Evolutionary conservation across 2,113 vertebrate genomes (phyloP), one percentile per base, ranked within the genome.

Genomic region (Gorsachius goisagi): DNA sequence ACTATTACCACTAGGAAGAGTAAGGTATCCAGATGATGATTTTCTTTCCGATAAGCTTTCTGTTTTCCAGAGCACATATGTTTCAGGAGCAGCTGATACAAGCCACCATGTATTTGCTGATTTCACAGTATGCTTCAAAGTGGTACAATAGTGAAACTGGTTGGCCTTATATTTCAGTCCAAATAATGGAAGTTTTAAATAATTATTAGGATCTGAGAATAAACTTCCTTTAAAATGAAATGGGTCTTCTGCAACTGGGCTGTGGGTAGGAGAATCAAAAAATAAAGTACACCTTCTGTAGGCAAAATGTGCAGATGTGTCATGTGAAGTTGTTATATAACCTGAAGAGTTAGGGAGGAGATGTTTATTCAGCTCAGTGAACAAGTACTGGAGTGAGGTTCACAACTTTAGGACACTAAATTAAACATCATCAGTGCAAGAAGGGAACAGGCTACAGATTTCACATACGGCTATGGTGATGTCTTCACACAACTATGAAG

Each of bases 291-390:
- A 80, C n/a, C 64, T 88, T 93, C 66, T 90, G 79, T 53, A 72
- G 55, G 79, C 79, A 94, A 67, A 88, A 55, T 84, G 64, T 93
- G 85, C 82, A 77, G 59, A 80, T 74, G 85, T 67, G 83, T 92
- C 81, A 80, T 89, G 45, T 69, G 55, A 58, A 72, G 30, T 39
- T 73, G 55, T 96, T 96, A 85, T 0, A 35, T 93, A 96, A 96
- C 55, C 50, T 49, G 75, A 80, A 44, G 83, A 93, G 82, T 88
- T 72, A 67, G 59, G 35, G 59, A 95, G 60, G 50, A 88, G 33
- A 81, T 80, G 23, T 90, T 91, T 91, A 62, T 93, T 80, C 79
- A 84, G 85, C 79, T 88, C 90, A 94, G 21, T 88, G 85, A 93
- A 32, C 78, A 85, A 80, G 66, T 56, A 11, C 50, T 79, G n/a